phyloP scores from a whole-genome alignment of 1,140 invertebrate genomes.

The Trichoplusia ni region DNA sequence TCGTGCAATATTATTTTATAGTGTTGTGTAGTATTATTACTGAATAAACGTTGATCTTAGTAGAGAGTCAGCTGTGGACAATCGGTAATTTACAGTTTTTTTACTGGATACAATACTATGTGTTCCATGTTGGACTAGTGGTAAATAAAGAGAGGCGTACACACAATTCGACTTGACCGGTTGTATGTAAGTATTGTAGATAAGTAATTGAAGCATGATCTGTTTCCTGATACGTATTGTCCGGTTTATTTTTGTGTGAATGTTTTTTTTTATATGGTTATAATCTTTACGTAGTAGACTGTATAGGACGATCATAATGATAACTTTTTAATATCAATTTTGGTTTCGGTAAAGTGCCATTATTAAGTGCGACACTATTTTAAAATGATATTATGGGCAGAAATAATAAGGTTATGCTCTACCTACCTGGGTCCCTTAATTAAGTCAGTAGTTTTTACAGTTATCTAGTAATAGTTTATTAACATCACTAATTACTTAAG shows the following conservation, averaged over 20 bases:
- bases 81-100: constrained; percentile 56
- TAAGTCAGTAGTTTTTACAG: no score
- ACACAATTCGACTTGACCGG: constrained; percentile 12
- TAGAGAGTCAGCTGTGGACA: constrained; percentile 48
- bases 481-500: no score
- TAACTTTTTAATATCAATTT: not conserved
- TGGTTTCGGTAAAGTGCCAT: constrained; percentile 17
- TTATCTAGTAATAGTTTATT: no score
- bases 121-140: constrained; percentile 48
- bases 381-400: not conserved
- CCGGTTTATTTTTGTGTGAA: constrained; percentile 16
- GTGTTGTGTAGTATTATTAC: constrained; percentile 24
- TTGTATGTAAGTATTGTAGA: constrained; percentile 17
- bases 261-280: constrained; percentile 1
- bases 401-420: no score
- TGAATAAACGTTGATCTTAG: constrained; percentile 16
- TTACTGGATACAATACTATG: constrained; percentile 56
- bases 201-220: not conserved
- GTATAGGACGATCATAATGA: not conserved
- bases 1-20: constrained; percentile 22
- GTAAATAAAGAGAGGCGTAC: constrained; percentile 45
- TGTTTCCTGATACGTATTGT: not conserved
- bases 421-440: no score
- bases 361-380: not conserved
- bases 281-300: not conserved